These are phyloP conservation scores for Teleogryllus occipitalis DNA, from an alignment of 1,140 invertebrate species.

Conservation along the genomic window DNA sequence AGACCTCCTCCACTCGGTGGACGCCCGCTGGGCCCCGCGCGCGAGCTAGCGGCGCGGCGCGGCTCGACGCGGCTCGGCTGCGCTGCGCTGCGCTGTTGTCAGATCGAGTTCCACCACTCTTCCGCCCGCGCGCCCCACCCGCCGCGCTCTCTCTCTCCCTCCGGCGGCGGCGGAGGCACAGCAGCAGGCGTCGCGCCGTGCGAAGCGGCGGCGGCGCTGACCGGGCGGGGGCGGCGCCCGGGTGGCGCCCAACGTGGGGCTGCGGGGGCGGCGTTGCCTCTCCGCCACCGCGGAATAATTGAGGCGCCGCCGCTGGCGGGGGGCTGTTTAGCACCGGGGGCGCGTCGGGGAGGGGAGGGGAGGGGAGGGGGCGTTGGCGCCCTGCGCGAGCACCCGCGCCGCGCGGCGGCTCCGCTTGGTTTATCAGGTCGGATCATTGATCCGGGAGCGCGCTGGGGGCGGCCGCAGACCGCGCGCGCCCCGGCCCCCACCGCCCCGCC, in stretches of 20 bases:
- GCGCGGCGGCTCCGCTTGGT: conserved; percentile 12
- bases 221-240: too few relatives aligned
- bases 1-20: too few relatives aligned
- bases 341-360: too few relatives aligned
- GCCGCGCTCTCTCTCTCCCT: not conserved
- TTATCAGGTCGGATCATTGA: conserved; percentile 21
- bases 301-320: not conserved
- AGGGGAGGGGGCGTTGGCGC: not conserved
- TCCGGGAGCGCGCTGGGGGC: conserved; percentile 11
- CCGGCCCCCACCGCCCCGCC: not conserved
- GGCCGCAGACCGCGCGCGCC: not conserved
- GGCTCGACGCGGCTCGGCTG: too few relatives aligned
- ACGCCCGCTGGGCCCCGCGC: too few relatives aligned
- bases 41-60: too few relatives aligned
- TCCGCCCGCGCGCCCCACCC: too few relatives aligned
- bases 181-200: not conserved
- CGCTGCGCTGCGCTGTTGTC: too few relatives aligned
- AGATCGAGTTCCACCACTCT: too few relatives aligned
- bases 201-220: not conserved
- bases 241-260: too few relatives aligned
- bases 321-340: not conserved
- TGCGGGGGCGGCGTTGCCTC: too few relatives aligned
- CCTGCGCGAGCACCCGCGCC: not conserved
- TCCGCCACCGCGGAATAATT: not conserved
- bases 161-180: not conserved